A percentile compares a stretch with the other conserved stretches of the same genome.
Conservation (phyloP, 1,140 invertebrate genomes). For the Pogonomyrmex barbatus region DNA sequence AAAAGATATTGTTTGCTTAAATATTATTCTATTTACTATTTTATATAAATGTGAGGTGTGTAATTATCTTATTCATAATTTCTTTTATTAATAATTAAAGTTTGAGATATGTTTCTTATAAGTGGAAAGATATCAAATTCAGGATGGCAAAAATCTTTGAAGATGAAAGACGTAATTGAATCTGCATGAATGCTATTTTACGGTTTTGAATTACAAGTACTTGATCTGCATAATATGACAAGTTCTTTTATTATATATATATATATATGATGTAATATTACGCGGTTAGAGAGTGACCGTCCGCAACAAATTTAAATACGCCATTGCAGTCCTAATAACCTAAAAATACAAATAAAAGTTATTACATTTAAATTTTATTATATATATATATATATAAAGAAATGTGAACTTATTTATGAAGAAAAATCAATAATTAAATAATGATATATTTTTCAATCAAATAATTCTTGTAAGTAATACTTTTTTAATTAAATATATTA, state of each 20-base stretch:
- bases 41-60: neutral
- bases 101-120: neutral
- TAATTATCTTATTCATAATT: neutral
- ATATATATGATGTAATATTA: neutral
- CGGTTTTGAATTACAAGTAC: neutral
- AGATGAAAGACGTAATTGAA: neutral
- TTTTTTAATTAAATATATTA: too few relatives aligned
- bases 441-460: constrained; percentile 1
- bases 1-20: neutral
- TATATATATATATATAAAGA: neutral
- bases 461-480: neutral
- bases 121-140: neutral
- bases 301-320: constrained; percentile 46
- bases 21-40: neutral
- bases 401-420: neutral
- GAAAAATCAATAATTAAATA: neutral
- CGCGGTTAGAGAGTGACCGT: constrained; percentile 5
- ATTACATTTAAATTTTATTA: neutral
- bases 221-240: neutral
- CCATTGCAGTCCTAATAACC: constrained; percentile 48
- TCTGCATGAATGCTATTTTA: constrained; percentile 10
- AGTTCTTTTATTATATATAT: neutral
- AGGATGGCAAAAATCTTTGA: neutral
- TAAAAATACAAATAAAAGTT: constrained; percentile 40
- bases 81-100: neutral